Conservation (phyloP, 2,797 vertebrate species). For the Pseudochaenichthys georgianus region DNA sequence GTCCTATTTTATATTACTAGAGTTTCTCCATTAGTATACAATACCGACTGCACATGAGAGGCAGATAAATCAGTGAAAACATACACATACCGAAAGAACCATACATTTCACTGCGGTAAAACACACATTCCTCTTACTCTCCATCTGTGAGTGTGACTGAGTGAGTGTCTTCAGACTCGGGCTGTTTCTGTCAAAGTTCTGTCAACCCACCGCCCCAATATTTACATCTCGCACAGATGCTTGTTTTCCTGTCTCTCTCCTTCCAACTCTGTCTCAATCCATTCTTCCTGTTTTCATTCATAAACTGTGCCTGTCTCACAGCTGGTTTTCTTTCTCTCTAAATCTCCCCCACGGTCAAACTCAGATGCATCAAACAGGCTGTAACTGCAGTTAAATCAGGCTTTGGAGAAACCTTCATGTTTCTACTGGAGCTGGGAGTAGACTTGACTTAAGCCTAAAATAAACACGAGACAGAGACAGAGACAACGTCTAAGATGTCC, state of each 20-base stretch:
- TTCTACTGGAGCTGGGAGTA: background rate
- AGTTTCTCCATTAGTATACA: slow-evolving; percentile 26
- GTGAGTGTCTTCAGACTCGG: slow-evolving; percentile 23
- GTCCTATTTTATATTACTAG: slow-evolving; percentile 2
- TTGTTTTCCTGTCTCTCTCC: slow-evolving; percentile 68
- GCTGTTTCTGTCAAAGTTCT: slow-evolving; percentile 41
- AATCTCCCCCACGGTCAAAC: slow-evolving; percentile 31
- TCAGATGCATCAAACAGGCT: slow-evolving; percentile 42
- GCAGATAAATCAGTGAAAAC: slow-evolving; percentile 25
- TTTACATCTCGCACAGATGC: slow-evolving; percentile 68
- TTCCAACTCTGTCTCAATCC: slow-evolving; percentile 63
- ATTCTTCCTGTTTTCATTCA: slow-evolving; percentile 81
- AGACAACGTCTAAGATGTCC: background rate
- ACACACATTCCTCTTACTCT: slow-evolving; percentile 28
- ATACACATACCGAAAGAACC: slow-evolving; percentile 23
- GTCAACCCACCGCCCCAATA: slow-evolving; percentile 40
- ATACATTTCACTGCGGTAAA: slow-evolving; percentile 30
- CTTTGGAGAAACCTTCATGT: slow-evolving; percentile 11
- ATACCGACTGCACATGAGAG: background rate
- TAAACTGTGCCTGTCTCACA: slow-evolving; percentile 62
- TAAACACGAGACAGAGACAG: slow-evolving; percentile 3
- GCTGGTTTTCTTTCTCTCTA: slow-evolving; percentile 64
- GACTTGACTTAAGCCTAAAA: slow-evolving; percentile 6
- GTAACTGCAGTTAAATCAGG: slow-evolving; percentile 18
- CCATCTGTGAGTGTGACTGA: slow-evolving; percentile 34